Evolutionary conservation across 2,113 vertebrate species (phyloP).

Genomic region (Puma concolor): DNA sequence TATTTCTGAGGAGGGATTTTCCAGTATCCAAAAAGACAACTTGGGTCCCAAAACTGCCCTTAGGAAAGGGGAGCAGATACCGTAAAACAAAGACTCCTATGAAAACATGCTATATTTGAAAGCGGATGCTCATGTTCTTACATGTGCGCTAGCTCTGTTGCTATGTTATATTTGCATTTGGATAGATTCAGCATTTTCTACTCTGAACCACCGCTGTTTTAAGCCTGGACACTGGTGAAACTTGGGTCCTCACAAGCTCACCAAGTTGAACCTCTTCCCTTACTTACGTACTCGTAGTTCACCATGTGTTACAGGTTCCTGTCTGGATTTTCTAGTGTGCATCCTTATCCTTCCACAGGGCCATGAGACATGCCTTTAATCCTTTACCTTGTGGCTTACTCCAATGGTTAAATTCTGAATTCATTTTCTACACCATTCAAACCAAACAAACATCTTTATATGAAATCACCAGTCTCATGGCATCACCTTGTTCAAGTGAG

Average conservation of each 20-base stretch:
- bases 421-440: not conserved
- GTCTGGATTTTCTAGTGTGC: not conserved
- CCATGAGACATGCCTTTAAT: not conserved
- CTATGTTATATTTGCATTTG: not conserved
- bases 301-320: not conserved
- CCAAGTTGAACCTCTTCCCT: not conserved
- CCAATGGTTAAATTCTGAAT: not conserved
- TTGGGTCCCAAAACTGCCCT: not conserved
- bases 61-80: not conserved
- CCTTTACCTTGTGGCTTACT: not conserved
- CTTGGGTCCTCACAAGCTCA: not conserved
- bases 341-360: not conserved
- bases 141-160: not conserved
- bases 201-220: not conserved
- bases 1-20: not conserved
- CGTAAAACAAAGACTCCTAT: constrained; percentile 7
- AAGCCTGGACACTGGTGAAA: not conserved
- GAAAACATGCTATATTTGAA: not conserved
- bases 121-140: not conserved
- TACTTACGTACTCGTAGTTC: not conserved
- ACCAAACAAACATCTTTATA: not conserved
- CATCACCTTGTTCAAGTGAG: not conserved
- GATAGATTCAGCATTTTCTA: not conserved
- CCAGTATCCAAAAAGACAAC: constrained; percentile 9
- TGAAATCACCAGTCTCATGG: not conserved